phyloP scores from a whole-genome alignment of 2,888 invertebrate species.

The Tenthredo notha region DNA sequence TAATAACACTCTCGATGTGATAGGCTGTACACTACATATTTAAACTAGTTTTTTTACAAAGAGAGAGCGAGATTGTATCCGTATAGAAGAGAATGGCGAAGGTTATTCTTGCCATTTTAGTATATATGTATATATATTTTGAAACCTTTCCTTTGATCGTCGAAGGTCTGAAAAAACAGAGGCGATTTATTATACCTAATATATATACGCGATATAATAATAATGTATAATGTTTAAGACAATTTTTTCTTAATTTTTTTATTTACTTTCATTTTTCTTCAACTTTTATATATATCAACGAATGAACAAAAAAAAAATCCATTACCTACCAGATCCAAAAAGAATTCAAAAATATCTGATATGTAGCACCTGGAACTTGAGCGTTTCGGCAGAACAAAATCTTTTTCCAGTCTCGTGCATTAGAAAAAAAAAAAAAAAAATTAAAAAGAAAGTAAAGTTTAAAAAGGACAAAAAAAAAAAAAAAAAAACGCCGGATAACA shows the following conservation, averaged over 20 bases:
- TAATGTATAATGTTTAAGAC: neutral
- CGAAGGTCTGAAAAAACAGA: neutral
- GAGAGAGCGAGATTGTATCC: neutral
- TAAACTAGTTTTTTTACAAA: neutral
- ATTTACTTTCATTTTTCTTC: no score
- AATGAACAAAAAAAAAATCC: neutral
- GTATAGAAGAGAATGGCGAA: conserved; percentile 7
- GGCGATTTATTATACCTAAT: neutral
- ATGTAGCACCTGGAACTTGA: no score
- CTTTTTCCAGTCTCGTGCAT: neutral
- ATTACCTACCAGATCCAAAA: neutral
- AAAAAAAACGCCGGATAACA: neutral
- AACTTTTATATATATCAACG: neutral
- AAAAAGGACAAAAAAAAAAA: neutral
- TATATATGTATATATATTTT: neutral
- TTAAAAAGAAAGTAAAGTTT: no score
- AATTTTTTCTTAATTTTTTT: no score
- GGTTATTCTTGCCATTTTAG: neutral
- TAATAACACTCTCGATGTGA: no score
- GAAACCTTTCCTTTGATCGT: neutral
- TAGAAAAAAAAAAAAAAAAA: neutral
- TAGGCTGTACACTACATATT: neutral
- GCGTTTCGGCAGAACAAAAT: no score
- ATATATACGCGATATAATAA: neutral
- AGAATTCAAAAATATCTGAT: no score